Evolutionary conservation across 2,113 vertebrate genomes (phyloP), one percentile per base, ranked within the genome.

Genomic region (Dunckerocampus dactyliophorus): DNA sequence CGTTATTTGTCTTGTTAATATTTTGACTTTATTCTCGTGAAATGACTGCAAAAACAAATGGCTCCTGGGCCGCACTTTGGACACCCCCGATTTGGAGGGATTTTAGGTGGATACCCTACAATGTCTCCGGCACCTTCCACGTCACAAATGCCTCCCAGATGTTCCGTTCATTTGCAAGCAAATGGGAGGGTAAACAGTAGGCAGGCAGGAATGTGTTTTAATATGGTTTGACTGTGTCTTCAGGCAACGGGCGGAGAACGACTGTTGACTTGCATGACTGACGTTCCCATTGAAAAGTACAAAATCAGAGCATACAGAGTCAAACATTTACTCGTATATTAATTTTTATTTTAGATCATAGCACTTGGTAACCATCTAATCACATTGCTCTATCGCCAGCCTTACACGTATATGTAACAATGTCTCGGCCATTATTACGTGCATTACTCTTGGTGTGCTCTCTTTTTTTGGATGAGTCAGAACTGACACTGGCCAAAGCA

Each of bases 231-330:
- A 54, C 17, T 1, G 16, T 69, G 71, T 37, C 77, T 70, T 46
- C 2, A 17, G 47, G 72, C 51, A 9, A 72, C 3, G 68, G 76
- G 74, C 57, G 72, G 74, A 77, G 74, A 63, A 6, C 20, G 16
- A 15, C 1, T 47, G 3, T 28, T 51, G 21, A 24, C 10, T 39
- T n/a, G 17, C 31, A 39, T 7, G 17, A 55, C 53, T 13, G 31
- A 37, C 12, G 31, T 39, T 55, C n/a, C 11, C 19, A 20, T 14
- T 39, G 4, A 37, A 37, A 37, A 13, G 31, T 31, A 55, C 39
- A 12, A 34, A 13, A 37, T 37, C 34, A 37, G 1, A 9, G 37
- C 37, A 10, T 9, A 10, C 34, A 34, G 16, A n/a, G 51, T 54
- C 9, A 52, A 28, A 15, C 16, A 34, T 34, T 12, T 39, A 39